Percentiles rank a stretch among this genome's conserved stretches.
Evolutionary conservation across 2,113 vertebrate species (phyloP).

Genomic region (Guaruba guarouba): DNA sequence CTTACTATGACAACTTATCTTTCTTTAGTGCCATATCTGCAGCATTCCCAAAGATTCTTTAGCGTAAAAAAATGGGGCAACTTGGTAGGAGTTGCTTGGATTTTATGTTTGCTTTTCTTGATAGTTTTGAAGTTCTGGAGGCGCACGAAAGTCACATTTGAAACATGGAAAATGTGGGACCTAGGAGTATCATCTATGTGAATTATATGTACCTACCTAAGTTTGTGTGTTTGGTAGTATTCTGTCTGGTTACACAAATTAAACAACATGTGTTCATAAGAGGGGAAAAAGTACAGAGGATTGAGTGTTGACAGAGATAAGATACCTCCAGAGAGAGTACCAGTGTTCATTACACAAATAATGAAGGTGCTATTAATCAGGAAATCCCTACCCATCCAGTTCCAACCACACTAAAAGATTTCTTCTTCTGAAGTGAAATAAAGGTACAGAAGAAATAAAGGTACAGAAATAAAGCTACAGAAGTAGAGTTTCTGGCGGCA

Average conservation of each 20-base stretch:
- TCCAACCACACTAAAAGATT: background rate
- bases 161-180: background rate
- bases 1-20: background rate
- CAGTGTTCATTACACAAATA: background rate
- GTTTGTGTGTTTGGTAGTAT: background rate
- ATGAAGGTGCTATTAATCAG: background rate
- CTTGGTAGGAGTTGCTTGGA: background rate
- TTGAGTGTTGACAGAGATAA: conserved; percentile 1
- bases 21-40: background rate
- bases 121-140: background rate
- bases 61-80: background rate
- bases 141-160: background rate
- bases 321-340: background rate
- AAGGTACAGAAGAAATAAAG: background rate
- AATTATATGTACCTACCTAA: background rate
- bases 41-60: background rate
- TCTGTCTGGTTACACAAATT: background rate
- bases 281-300: background rate
- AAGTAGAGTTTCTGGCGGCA: background rate
- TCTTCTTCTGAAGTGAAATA: background rate
- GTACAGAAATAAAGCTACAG: background rate
- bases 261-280: background rate
- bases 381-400: background rate
- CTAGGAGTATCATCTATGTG: background rate
- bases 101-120: background rate